Evolutionary conservation across 92 coral and sea anemone genomes (phyloP), one percentile per base, ranked within the genome.

Genomic region (Bergia sp.): DNA sequence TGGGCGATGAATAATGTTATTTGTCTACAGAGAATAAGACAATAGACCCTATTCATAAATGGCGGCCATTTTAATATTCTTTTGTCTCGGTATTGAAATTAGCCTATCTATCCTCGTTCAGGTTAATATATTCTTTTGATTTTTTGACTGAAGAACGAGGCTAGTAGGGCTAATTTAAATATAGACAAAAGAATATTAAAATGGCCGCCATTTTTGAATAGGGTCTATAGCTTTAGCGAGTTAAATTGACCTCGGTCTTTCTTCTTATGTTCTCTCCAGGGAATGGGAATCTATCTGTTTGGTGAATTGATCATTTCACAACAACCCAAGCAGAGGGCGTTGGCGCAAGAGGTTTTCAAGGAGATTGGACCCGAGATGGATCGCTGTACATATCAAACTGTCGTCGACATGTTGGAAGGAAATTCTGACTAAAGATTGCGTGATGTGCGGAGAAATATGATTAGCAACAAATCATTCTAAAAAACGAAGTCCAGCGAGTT

Each of bases 261-360:
- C 23, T 23, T 55, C 11, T 85, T 15, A 57, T 45, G 21, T 10
- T 58, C 40, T 49, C 73, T 42, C 0, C 58, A 96, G 99, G 99
- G 99, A 77, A 96, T 96, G 99, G 99, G 99, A 21, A 96, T 96
- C 53, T 96, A 96, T 88, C 91, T 96, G 85, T 96, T 96, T 87
- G 99, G 98, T 40, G 99, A 96, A 55, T 89, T 96, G 86, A 93
- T 96, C 82, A 96, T 96, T 47, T 96, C 99, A 11, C 94, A 93
- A 73, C 98, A 95, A 64, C 91, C 95, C 76, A 96, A 92, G 86
- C 99, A 96, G 65, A 89, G 94, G n/a, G 93, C 92, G 21, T 73
- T 96, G 76, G 99, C 93, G 20, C 95, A 92, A 57, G 99, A 96
- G 40, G 96, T 96, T 1, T 90, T 96, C 58, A 84, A 84, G 29